Conservation (phyloP, 2,113 vertebrate genomes). For the Galeopterus variegatus region DNA sequence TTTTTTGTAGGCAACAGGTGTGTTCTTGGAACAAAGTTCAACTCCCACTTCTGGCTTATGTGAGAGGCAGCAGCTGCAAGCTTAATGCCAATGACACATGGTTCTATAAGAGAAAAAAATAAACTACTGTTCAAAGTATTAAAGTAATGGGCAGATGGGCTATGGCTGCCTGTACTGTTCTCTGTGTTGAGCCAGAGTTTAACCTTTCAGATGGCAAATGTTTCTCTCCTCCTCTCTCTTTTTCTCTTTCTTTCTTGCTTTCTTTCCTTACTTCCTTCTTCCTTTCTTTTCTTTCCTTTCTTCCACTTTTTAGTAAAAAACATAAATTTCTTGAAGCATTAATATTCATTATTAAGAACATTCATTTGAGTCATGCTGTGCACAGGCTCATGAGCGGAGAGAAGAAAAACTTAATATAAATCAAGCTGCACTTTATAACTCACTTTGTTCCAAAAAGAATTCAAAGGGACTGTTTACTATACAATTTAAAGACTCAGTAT, state of each 20-base stretch:
- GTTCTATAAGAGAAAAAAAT: slow-evolving; percentile 88
- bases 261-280: not conserved
- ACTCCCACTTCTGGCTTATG: slow-evolving; percentile 85
- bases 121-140: slow-evolving; percentile 86
- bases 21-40: slow-evolving; percentile 90
- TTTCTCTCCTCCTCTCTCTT: not conserved
- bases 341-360: not conserved
- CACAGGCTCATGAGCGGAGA: not conserved
- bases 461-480: slow-evolving; percentile 2
- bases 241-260: too few relatives aligned
- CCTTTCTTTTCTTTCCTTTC: not conserved
- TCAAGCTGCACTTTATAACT: slow-evolving; percentile 26
- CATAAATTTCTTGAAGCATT: not conserved
- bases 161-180: slow-evolving; percentile 67
- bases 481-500: not conserved
- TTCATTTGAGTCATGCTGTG: not conserved
- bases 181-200: slow-evolving; percentile 77
- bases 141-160: slow-evolving; percentile 89
- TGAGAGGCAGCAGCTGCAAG: slow-evolving; percentile 89
- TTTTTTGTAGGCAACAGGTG: too few relatives aligned
- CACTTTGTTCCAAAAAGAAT: slow-evolving; percentile 29
- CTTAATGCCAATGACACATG: slow-evolving; percentile 88
- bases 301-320: not conserved
- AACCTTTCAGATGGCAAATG: slow-evolving; percentile 78
- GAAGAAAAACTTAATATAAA: slow-evolving; percentile 1